Evolutionary conservation across 2,888 invertebrate genomes (phyloP), one percentile per base, ranked within the genome.

Genomic region (Keiferia lycopersicella): DNA sequence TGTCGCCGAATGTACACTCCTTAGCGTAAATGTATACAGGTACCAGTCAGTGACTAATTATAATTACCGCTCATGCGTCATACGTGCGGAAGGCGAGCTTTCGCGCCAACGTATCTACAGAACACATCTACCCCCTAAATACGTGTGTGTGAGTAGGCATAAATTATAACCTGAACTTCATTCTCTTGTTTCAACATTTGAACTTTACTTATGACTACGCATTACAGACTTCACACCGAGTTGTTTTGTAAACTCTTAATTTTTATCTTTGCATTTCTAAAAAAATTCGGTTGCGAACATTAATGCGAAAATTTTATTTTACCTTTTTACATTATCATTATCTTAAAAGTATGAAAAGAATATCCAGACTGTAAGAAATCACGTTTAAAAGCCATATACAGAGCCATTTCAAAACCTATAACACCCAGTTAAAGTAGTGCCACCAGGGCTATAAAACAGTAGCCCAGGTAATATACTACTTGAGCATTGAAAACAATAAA

Each of bases 41-140:
- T 78, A 50, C 50, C n/a, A 50, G 50, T 18, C 50, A 50, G 50
- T 18, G n/a, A 76, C 80, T 86, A 84, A 87, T 87, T 83, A 80
- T 86, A 84, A 87, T 87, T 83, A 80, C 81, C 78, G 70, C 74
- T 68, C 79, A 80, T 84, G 81, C 82, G 81, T 87, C 84, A 84
- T 78, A 80, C 73, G 72, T 70, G 71, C 66, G 73, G 75, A 77
- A 81, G 78, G 80, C 77, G 72, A 70, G 75, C 76, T 72, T 78
- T 77, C 72, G 69, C 71, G 71, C 73, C 75, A 69, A 73, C 72
- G 71, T 71, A 73, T 71, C 73, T 70, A 59, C 67, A 68, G 63
- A 69, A 68, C 68, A 73, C 72, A 73, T 75, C 71, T 76, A 71
- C 70, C 73, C 71, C 80, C 77, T 73, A 79, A 79, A 82, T 81